Evolutionary conservation across 1,140 invertebrate species (phyloP), one percentile per base, ranked within the genome.

Genomic region (Trichomalopsis sarcophagae): DNA sequence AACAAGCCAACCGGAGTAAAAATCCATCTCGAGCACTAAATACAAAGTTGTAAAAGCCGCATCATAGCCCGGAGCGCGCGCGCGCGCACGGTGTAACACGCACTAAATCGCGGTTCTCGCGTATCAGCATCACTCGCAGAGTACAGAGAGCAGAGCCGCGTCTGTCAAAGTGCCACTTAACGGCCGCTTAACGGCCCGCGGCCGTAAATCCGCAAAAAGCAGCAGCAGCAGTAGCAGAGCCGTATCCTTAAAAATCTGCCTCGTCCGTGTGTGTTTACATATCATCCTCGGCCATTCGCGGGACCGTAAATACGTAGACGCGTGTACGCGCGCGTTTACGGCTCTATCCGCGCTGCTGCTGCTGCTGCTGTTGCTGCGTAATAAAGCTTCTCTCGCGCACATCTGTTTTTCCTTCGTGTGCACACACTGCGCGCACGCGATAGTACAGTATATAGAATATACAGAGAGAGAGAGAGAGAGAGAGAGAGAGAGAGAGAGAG

Each of bases 161-260:
- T 21, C 55, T 77, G 50, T 76, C 71, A 68, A 82, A 76, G 71
- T 62, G n/a, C n/a, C 21, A 30, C 33, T 76, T 76, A 62, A 76
- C 47, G 55, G 33, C 23, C 33, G 73, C 44, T 75, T 74, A 82
- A 82, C 81, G 81, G 11, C 55, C 81, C 33, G 0, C 21, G 55
- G 50, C 13, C 21, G 73, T 4, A 76, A 82, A 82, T 82, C 33
- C 33, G 50, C 73, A 76, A 82, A 82, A 82, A 76, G 73, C 50
- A 40, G 50, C 68, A 40, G 50, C 68, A 27, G 27, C 27, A 27
- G 27, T 27, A 17, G 68, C 33, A 36, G 2, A 36, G 0, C 50
- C 4, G 50, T 21, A 62, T 62, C 80, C 73, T 82, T 76, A 40
- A 76, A 76, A 76, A 82, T 82, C 44, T 50, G 6, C 21, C 23